Evolutionary conservation across 2,888 invertebrate species (phyloP), one percentile per base, ranked within the genome.

Genomic region (Drosophila stalkeri): DNA sequence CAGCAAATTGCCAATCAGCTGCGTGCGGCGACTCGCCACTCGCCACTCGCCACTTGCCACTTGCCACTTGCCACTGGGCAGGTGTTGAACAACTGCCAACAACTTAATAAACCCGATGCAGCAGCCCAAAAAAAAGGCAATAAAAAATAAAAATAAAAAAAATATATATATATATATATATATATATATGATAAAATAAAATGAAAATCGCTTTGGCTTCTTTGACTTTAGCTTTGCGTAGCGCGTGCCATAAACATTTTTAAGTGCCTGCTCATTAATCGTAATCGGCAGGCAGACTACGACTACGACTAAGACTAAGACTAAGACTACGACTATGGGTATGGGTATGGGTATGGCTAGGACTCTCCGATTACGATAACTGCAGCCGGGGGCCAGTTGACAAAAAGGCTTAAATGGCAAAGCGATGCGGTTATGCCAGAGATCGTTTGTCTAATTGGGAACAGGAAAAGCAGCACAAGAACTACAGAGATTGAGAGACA

Each of bases 201-300:
- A 35, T 12, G n/a, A 41, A 41, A 51, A 80, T 64, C 47, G 72
- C 35, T 46, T 57, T 54, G 35, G 60, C 43, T 65, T 73, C 43
- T 62, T 73, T 80, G 82, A 80, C 80, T 85, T 61, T 52, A 12
- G 60, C 43, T 65, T 67, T 80, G 83, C 86, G 86, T 87, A 80
- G 77, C 89, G 89, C 89, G 83, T 87, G 86, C 86, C 88, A 80
- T 67, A 76, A 64, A 72, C 63, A 68, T 60, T 75, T 85, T 86
- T 91, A 91, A 92, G 89, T 89, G 90, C 76, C 86, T 76, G 78
- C 87, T 91, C 92, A 91, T 91, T 92, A 92, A 91, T 91, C 90
- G 91, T 86, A 92, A 91, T 91, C 91, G 91, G 79, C 81, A 78
- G 80, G 54, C 64, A 64, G 11, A 35, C 35, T 35, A 12, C 12